Evolutionary conservation across 2,888 invertebrate genomes (phyloP), one percentile per base, ranked within the genome.

Genomic region (Leucoptera coffeella): DNA sequence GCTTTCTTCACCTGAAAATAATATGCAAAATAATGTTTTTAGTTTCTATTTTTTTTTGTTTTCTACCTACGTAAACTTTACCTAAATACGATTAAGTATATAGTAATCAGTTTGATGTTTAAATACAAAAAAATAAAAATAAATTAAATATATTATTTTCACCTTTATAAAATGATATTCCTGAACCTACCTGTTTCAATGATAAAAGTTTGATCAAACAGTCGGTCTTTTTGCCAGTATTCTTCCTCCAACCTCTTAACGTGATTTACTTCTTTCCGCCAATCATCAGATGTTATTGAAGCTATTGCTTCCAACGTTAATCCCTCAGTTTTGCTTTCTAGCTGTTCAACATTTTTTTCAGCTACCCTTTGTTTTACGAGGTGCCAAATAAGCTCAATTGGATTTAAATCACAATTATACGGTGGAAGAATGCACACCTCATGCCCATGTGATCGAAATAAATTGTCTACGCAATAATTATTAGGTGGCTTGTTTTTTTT

Each of bases 381-480:
- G 13, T 20, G 6, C 26, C 26, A 26, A 3, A 21, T 32, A 11
- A 35, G 23, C 28, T 41, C 38, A 8, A 42, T 37, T 4, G 38
- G 39, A 29, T 40, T 42, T n/a, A n/a, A n/a, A n/a, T n/a, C n/a
- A n/a, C n/a, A n/a, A n/a, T n/a, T 4, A 42, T 41, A 41, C 2
- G 38, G 39, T 11, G 40, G 40, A 12, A 42, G 25, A 11, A 40
- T 26, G 13, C 42, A 22, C 12, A 41, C 35, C 17, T 27, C 32
- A 21, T 33, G 36, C 19, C 35, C 34, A 17, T 35, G n/a, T n/a
- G n/a, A n/a, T n/a, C n/a, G n/a, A n/a, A n/a, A n/a, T n/a, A n/a
- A n/a, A n/a, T n/a, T 25, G 7, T 14, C 24, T n/a, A 29, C 24
- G 30, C 11, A 34, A 30, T 29, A 40, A 35, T 32, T 30, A 11